Percentiles rank a stretch among this genome's conserved stretches.
Evolutionary conservation across 2,888 invertebrate species (phyloP).

Genomic region (Synanthedon andrenaeformis): DNA sequence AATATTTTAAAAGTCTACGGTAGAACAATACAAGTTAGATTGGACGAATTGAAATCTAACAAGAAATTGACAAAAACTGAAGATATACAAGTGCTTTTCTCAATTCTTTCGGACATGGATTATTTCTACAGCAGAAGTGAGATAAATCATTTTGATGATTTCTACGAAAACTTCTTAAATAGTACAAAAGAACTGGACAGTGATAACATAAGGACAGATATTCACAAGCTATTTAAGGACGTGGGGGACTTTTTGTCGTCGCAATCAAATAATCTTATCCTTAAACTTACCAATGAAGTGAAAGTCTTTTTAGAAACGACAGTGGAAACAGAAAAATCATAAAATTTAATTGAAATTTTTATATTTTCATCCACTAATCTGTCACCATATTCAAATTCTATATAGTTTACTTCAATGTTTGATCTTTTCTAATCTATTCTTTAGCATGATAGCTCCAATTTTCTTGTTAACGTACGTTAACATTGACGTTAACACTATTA

Average conservation of each 20-base stretch:
- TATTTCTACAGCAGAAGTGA: constrained; percentile 28
- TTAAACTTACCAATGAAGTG: constrained; percentile 34
- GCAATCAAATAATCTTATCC: constrained; percentile 19
- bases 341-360: too few relatives aligned
- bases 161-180: constrained; percentile 18
- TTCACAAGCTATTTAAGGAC: constrained; percentile 22
- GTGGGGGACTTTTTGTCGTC: constrained; percentile 17
- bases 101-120: constrained; percentile 47
- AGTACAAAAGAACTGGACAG: constrained; percentile 18
- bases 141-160: constrained; percentile 21
- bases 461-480: too few relatives aligned
- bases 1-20: constrained; percentile 26
- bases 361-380: too few relatives aligned
- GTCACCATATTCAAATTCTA: too few relatives aligned
- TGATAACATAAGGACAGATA: constrained; percentile 11
- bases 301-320: constrained; percentile 40
- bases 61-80: constrained; percentile 12
- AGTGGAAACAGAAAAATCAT: constrained; percentile 22
- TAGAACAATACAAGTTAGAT: constrained; percentile 24
- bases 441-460: too few relatives aligned
- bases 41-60: constrained; percentile 11
- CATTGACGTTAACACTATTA: too few relatives aligned
- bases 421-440: too few relatives aligned
- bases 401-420: too few relatives aligned
- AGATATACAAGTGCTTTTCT: constrained; percentile 31